Conservation (phyloP, 2,888 invertebrate genomes). For the Ashinkailepas kermadecensis region DNA sequence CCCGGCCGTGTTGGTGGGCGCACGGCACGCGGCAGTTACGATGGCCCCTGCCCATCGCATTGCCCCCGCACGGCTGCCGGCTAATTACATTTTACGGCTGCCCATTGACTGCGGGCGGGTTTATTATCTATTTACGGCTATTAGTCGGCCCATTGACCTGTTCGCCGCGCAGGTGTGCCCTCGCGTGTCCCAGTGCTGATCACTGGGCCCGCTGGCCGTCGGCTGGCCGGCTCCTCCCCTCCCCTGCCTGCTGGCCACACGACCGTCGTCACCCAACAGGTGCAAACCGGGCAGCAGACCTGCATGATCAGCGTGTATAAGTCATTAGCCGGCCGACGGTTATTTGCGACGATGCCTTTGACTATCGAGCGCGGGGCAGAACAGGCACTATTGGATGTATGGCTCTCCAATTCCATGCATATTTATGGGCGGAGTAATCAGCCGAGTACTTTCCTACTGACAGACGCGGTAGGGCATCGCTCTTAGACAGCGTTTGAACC, state of each 20-base stretch:
- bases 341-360: conserved; percentile 4
- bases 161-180: neutral
- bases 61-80: neutral
- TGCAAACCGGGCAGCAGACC: neutral
- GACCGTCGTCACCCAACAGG: neutral
- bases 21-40: neutral
- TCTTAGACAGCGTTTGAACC: no score
- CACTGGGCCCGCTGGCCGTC: neutral
- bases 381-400: neutral
- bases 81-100: neutral
- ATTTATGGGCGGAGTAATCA: neutral
- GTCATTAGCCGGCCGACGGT: neutral
- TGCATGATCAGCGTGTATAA: neutral
- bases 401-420: neutral
- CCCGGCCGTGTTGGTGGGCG: neutral
- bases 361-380: neutral
- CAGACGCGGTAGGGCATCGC: neutral
- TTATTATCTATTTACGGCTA: neutral
- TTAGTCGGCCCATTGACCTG: neutral
- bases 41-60: neutral
- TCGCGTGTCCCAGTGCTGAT: neutral
- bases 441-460: neutral
- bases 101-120: neutral
- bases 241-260: neutral
- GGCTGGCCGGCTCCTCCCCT: neutral